Base-by-base conservation (phyloP, 2,113 vertebrate genomes). In the Prietella phreatophila region DNA sequence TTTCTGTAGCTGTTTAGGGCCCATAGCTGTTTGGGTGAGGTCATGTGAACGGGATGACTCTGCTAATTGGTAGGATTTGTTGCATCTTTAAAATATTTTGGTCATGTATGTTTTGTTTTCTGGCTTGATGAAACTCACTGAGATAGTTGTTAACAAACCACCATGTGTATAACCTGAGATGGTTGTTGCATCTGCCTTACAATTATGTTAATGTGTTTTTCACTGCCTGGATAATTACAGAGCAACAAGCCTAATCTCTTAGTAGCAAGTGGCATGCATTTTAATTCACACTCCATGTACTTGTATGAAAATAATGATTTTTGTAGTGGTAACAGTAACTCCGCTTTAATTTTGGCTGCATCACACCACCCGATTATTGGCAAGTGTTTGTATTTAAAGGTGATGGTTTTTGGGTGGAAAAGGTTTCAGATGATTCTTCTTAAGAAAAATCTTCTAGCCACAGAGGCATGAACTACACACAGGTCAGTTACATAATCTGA, bases 31-130 rank as follows among this genome's bases (percentile, higher is more conserved):
- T n/a, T 30, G 69, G 42, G 78, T 88, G 53, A 85, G 63, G 79
- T 88, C 85, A 86, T 86, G 82, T 86, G 80, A 88, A 83, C 25
- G 8, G 20, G 47, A 79, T 67, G 47, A 83, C 58, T 85, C 9
- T 86, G 33, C 63, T 86, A 81, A 90, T 83, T 75, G 7, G 61
- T 11, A 63, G 80, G 69, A 80, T 71, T 56, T 82, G 15, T 63
- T 63, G 30, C 22, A 76, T 75, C 15, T 61, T 81, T 60, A 14
- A n/a, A 76, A 60, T 13, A 47, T 88, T 88, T 84, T 39, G 67
- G 22, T 6, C 82, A 20, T 58, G 79, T 4, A 30, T 39, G 36
- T 10, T 55, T 36, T 58, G 30, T 83, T 88, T 82, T 56, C 63
- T 86, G 73, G 63, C 79, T 60, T 83, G 67, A 9, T 78, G 58